These are phyloP conservation scores for Leistus spinibarbis DNA, from an alignment of 2,888 invertebrate genomes.

Conservation along the genomic window DNA sequence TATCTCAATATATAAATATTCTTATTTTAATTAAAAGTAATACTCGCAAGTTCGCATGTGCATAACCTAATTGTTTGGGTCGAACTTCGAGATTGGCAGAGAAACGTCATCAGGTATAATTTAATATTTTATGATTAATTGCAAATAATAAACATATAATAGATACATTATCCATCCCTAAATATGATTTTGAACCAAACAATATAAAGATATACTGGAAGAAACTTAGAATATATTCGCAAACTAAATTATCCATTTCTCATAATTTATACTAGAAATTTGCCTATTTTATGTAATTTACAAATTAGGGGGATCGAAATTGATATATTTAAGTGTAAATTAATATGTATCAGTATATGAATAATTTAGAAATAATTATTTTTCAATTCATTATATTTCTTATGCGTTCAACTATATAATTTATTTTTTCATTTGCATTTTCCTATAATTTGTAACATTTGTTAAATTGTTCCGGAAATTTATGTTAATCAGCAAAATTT, in stretches of 20 bases:
- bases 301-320: not conserved
- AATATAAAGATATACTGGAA: not conserved
- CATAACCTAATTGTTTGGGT: conserved; percentile 15
- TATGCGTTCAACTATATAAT: too few species aligned
- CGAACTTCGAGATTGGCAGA: not conserved
- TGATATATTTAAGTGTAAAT: not conserved
- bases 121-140: not conserved
- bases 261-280: not conserved
- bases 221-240: not conserved
- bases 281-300: not conserved
- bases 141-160: not conserved
- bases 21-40: not conserved
- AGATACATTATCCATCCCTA: not conserved
- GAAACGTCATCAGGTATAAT: not conserved
- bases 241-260: not conserved
- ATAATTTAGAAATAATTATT: not conserved
- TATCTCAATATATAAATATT: not conserved
- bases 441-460: too few species aligned
- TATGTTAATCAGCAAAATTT: too few species aligned
- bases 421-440: too few species aligned
- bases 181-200: not conserved
- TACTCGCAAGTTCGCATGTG: conserved; percentile 22
- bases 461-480: too few species aligned
- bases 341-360: not conserved
- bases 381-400: too few species aligned